Percentiles rank a stretch among this genome's conserved stretches.
Conservation (phyloP, 2,113 vertebrate species). For the Ptilonorhynchus violaceus region DNA sequence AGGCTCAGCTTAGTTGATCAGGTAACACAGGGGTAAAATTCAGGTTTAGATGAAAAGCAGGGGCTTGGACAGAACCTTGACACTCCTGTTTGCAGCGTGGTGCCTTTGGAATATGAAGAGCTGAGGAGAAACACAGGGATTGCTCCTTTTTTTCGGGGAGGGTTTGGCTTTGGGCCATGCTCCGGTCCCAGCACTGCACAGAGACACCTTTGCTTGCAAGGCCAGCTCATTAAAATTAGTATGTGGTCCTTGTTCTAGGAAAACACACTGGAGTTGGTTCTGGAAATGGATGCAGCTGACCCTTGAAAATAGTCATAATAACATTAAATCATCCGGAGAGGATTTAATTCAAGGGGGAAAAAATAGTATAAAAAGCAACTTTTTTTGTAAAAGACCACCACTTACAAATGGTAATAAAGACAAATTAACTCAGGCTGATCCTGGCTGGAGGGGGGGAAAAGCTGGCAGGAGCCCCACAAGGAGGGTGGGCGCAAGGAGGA, state of each 20-base stretch:
- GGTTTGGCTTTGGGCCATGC: not conserved
- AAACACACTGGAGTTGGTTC: conserved; percentile 3
- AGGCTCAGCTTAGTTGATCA: not conserved
- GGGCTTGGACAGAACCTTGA: not conserved
- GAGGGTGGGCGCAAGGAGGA: not conserved
- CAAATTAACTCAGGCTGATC: not conserved
- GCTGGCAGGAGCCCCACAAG: too few species aligned
- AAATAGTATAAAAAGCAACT: not conserved
- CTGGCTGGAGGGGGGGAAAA: not conserved
- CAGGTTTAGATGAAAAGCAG: not conserved
- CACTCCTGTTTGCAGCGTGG: accelerated
- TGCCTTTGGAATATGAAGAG: not conserved
- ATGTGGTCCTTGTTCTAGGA: conserved; percentile 24
- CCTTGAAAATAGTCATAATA: conserved; percentile 55
- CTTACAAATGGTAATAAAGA: not conserved
- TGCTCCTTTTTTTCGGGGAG: not conserved
- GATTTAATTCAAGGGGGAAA: not conserved
- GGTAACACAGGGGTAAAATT: not conserved
- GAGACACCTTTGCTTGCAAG: not conserved
- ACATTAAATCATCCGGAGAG: conserved; percentile 48
- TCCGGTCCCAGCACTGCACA: accelerated
- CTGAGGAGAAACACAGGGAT: not conserved
- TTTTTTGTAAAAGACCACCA: not conserved
- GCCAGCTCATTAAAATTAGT: conserved; percentile 17
- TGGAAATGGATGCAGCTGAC: conserved; percentile 42